A percentile compares a stretch with the other conserved stretches of the same genome.
These are phyloP conservation scores for Eunapius fragilis DNA, from an alignment of 37 sponge, comb jelly and placozoan genomes.

Conservation along the genomic window DNA sequence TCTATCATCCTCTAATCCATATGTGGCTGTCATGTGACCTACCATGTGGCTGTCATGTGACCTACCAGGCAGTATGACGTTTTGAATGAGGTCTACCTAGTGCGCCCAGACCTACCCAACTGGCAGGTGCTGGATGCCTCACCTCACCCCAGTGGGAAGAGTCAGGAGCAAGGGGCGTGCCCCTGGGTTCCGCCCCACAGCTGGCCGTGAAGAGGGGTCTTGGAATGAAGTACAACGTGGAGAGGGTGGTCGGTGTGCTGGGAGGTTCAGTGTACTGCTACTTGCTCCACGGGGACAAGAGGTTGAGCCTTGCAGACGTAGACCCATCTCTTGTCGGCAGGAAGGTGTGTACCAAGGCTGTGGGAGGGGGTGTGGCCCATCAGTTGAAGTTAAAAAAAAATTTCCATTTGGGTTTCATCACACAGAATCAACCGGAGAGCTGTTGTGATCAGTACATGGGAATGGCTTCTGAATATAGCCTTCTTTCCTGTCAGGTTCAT, in stretches of 20 bases:
- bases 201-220: conserved; percentile 75
- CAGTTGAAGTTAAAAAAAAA: not conserved
- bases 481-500: conserved; percentile 61
- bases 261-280: conserved; percentile 79
- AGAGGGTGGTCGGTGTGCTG: conserved; percentile 88
- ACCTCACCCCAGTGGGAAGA: conserved; percentile 64
- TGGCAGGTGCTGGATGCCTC: conserved; percentile 88
- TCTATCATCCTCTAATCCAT: not conserved
- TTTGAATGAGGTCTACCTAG: conserved; percentile 84
- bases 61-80: conserved; percentile 79
- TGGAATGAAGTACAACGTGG: conserved; percentile 74
- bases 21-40: not conserved
- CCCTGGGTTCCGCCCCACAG: conserved; percentile 65
- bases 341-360: conserved; percentile 86
- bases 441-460: conserved; percentile 8
- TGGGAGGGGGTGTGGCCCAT: conserved; percentile 43
- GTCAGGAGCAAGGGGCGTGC: conserved; percentile 66
- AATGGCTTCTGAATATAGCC: conserved; percentile 57
- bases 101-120: conserved; percentile 64
- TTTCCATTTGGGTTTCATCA: too few relatives aligned
- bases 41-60: not conserved
- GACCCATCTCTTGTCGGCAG: conserved; percentile 68
- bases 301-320: conserved; percentile 16
- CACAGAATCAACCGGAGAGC: too few relatives aligned
- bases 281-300: conserved; percentile 27